A percentile compares a stretch with the other conserved stretches of the same genome.
phyloP scores from a whole-genome alignment of 2,888 invertebrate species.

The Geophilus truncorum region DNA sequence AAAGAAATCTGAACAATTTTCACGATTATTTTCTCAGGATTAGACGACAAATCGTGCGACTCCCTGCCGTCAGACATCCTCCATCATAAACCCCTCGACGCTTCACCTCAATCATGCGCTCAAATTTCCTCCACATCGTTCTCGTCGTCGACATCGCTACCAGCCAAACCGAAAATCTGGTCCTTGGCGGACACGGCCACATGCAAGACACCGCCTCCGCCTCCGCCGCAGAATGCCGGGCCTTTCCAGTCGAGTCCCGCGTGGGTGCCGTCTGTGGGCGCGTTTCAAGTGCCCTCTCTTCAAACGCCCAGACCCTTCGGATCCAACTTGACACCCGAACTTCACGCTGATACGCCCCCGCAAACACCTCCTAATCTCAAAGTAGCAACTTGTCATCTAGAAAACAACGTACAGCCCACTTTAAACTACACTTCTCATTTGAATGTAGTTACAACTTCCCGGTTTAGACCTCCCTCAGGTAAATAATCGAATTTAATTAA shows the following conservation, averaged over 20 bases:
- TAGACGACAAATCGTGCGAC: constrained; percentile 4
- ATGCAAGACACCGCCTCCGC: constrained; percentile 87
- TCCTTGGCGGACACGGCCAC: constrained; percentile 89
- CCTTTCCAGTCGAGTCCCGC: constrained; percentile 30
- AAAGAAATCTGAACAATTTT: neutral
- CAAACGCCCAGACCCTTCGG: neutral
- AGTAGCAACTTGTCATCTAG: constrained; percentile 39
- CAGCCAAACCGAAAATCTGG: constrained; percentile 89
- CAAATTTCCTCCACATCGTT: constrained; percentile 36
- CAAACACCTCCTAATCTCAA: constrained; percentile 94
- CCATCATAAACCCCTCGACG: neutral
- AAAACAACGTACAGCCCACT: neutral
- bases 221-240: constrained; percentile 55
- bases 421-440: neutral
- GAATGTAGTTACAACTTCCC: neutral
- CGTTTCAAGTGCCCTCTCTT: constrained; percentile 30
- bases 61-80: constrained; percentile 40
- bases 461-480: neutral
- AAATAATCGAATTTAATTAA: neutral
- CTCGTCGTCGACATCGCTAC: constrained; percentile 43
- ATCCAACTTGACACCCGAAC: neutral
- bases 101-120: constrained; percentile 47
- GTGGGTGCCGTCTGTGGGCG: constrained; percentile 31
- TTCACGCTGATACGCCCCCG: constrained; percentile 75
- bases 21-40: neutral